Conservation (phyloP, 37 sponge, comb jelly and placozoan genomes). For the Diacarnus erythraeanus region DNA sequence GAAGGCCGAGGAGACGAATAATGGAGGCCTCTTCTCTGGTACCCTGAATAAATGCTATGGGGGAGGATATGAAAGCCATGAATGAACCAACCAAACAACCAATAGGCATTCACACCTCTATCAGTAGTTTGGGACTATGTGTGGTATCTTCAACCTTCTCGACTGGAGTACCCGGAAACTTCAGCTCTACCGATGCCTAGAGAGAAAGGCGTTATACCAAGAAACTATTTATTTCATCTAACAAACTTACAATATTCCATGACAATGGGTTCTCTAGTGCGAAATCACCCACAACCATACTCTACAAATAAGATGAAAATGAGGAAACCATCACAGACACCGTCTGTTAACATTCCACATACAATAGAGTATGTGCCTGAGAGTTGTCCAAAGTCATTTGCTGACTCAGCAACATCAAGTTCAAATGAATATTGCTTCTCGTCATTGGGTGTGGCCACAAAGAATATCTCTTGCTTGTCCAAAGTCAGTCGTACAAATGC, state of each 20-base stretch:
- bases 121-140: constrained; percentile 62
- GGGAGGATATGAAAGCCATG: neutral
- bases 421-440: constrained; percentile 63
- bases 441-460: constrained; percentile 67
- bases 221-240: neutral
- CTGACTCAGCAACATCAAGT: constrained; percentile 52
- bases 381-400: constrained; percentile 33
- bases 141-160: constrained; percentile 9
- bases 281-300: constrained; percentile 71
- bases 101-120: constrained; percentile 33
- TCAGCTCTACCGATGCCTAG: constrained; percentile 49
- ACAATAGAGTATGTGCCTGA: constrained; percentile 53
- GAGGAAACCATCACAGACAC: no score
- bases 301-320: constrained; percentile 10
- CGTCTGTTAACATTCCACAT: no score
- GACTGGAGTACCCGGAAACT: constrained; percentile 40
- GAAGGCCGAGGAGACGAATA: constrained; percentile 70
- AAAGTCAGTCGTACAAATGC: constrained; percentile 75
- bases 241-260: constrained; percentile 66
- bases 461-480: constrained; percentile 69
- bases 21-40: constrained; percentile 90
- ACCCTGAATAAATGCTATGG: constrained; percentile 77
- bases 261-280: constrained; percentile 66
- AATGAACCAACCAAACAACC: neutral
- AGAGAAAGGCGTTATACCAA: neutral